phyloP scores from a whole-genome alignment of 2,888 invertebrate genomes.

The Hypercompe scribonia region DNA sequence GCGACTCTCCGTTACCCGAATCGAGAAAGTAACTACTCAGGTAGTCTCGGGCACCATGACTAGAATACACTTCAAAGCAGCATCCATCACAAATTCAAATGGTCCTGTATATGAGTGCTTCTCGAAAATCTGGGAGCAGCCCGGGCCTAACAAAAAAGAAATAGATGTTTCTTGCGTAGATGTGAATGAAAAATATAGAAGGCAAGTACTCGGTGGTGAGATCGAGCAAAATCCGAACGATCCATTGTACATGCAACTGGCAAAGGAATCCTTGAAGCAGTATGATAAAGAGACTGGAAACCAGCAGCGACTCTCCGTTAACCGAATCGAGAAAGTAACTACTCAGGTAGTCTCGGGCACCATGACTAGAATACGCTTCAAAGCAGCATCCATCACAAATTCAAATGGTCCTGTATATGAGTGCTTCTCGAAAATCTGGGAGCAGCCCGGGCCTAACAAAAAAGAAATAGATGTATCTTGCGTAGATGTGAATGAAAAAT shows the following conservation, averaged over 20 bases:
- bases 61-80: conserved; percentile 57
- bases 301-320: conserved; percentile 26
- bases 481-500: conserved; percentile 21
- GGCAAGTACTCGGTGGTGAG: neutral
- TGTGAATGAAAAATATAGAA: neutral
- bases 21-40: conserved; percentile 10
- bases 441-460: neutral
- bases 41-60: conserved; percentile 4
- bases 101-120: neutral
- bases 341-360: conserved; percentile 48
- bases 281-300: neutral
- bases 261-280: neutral
- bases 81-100: conserved; percentile 73
- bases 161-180: conserved; percentile 13
- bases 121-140: neutral
- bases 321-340: conserved; percentile 39
- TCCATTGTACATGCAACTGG: neutral
- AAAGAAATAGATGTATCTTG: neutral
- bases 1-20: neutral
- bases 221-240: neutral
- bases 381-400: conserved; percentile 18
- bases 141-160: conserved; percentile 1
- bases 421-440: conserved; percentile 35
- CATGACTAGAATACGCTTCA: conserved; percentile 43
- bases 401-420: conserved; percentile 19